Percentiles rank a stretch among this genome's conserved stretches.
phyloP scores from a whole-genome alignment of 92 coral and sea anemone species.

The Pocillopora meandrina region DNA sequence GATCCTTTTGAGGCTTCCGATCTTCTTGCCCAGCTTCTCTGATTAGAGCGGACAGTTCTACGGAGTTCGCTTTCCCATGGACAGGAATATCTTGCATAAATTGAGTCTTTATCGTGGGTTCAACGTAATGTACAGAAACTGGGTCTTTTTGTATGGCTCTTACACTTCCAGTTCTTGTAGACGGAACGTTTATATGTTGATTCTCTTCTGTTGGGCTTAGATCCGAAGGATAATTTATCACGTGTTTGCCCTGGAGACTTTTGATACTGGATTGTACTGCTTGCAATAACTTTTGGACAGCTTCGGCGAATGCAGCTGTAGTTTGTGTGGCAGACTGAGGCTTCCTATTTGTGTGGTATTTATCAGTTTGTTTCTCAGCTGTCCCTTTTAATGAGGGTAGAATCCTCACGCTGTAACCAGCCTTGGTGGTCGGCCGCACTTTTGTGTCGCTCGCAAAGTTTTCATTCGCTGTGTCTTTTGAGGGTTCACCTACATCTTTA shows the following conservation, averaged over 20 bases:
- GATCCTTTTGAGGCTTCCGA: background rate
- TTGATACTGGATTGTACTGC: slow-evolving; percentile 71
- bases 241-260: slow-evolving; percentile 45
- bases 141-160: slow-evolving; percentile 16
- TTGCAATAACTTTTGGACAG: slow-evolving; percentile 55
- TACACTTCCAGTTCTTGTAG: slow-evolving; percentile 26
- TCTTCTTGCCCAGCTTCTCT: slow-evolving; percentile 20
- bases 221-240: slow-evolving; percentile 16
- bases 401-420: slow-evolving; percentile 39
- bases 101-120: background rate
- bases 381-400: slow-evolving; percentile 39
- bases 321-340: slow-evolving; percentile 20
- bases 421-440: slow-evolving; percentile 23
- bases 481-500: background rate
- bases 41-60: slow-evolving; percentile 11
- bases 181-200: slow-evolving; percentile 1
- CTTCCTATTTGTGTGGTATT: background rate
- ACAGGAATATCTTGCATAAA: background rate
- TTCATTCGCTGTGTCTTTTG: slow-evolving; percentile 3
- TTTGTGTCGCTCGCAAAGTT: slow-evolving; percentile 2
- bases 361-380: background rate
- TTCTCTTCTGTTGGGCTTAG: background rate
- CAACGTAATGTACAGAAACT: background rate
- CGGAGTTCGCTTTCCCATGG: background rate
- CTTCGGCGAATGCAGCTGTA: slow-evolving; percentile 45